These are phyloP conservation scores for Stichodactyla mertensii DNA, from an alignment of 64 coral and sea anemone genomes.

Conservation along the genomic window DNA sequence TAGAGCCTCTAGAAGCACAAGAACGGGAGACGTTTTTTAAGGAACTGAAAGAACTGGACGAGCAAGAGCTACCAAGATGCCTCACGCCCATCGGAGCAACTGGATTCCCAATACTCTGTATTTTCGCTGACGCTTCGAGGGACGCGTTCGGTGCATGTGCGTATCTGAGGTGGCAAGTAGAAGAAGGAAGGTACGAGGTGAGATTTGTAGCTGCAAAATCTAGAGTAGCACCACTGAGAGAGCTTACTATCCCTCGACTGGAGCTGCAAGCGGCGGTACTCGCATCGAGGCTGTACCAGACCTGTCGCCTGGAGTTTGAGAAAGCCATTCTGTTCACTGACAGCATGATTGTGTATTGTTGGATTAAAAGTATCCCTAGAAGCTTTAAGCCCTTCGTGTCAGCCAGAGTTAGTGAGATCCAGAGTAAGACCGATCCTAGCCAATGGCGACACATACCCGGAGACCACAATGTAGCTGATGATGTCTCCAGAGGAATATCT, in stretches of 20 bases:
- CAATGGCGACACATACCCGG: slow-evolving; percentile 21
- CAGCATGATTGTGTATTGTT: slow-evolving; percentile 16
- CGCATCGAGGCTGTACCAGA: not conserved
- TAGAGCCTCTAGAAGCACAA: not conserved
- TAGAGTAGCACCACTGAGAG: slow-evolving; percentile 30
- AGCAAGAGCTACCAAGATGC: slow-evolving; percentile 13
- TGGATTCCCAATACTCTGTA: slow-evolving; percentile 11
- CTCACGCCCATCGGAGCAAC: slow-evolving; percentile 6
- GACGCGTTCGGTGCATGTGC: slow-evolving; percentile 43
- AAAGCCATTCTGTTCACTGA: slow-evolving; percentile 18
- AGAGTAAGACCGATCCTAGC: not conserved
- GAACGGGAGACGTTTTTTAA: slow-evolving; percentile 24
- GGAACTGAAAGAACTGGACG: slow-evolving; percentile 41
- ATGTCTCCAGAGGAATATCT: slow-evolving; percentile 14
- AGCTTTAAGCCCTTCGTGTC: slow-evolving; percentile 43
- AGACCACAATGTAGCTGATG: slow-evolving; percentile 16
- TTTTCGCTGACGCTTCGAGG: slow-evolving; percentile 37
- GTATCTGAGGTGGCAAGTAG: slow-evolving; percentile 30
- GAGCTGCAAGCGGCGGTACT: not conserved
- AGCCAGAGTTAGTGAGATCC: slow-evolving; percentile 20
- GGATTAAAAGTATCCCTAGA: slow-evolving; percentile 2
- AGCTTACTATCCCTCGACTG: slow-evolving; percentile 30
- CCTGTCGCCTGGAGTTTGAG: slow-evolving; percentile 10
- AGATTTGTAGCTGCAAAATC: slow-evolving; percentile 39
- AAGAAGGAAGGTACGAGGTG: slow-evolving; percentile 4